Conservation (phyloP, 2,888 invertebrate genomes). For the Trichogramma evanescens region DNA sequence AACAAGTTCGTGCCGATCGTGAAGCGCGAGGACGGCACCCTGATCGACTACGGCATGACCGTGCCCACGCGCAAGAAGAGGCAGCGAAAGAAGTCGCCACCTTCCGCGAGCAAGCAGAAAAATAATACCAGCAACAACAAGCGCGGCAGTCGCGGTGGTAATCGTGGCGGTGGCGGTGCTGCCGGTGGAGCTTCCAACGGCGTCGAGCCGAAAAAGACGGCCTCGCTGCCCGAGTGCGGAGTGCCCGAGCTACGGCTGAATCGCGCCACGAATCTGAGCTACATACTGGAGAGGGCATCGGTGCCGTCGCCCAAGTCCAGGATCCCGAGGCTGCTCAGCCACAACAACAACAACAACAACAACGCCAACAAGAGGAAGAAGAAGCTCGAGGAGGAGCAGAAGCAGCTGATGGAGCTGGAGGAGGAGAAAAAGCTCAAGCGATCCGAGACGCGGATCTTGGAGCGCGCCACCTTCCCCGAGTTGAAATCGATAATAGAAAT, state of each 20-base stretch:
- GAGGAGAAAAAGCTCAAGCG: background rate
- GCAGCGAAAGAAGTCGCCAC: constrained; percentile 1
- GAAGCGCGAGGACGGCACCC: constrained; percentile 30
- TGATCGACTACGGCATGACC: constrained; percentile 32
- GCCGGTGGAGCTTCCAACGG: background rate
- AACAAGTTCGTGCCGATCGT: constrained; percentile 28
- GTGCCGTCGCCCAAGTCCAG: background rate
- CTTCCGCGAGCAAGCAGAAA: constrained; percentile 3
- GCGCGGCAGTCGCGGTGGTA: background rate
- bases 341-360: background rate
- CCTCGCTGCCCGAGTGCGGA: no score
- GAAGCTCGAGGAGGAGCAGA: background rate
- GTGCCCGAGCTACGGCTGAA: no score
- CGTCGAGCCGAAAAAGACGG: background rate
- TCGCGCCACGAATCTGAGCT: no score
- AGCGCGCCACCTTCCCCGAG: background rate
- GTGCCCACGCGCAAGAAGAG: constrained; percentile 26
- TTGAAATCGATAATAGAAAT: background rate
- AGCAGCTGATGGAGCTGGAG: background rate
- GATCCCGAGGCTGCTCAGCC: background rate
- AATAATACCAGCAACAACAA: constrained; percentile 2
- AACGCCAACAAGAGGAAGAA: background rate
- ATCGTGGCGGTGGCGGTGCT: background rate
- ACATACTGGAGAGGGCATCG: background rate
- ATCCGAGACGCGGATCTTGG: background rate